Conservation (phyloP, 2,797 vertebrate species). For the Cynodonichthys magdalenae region DNA sequence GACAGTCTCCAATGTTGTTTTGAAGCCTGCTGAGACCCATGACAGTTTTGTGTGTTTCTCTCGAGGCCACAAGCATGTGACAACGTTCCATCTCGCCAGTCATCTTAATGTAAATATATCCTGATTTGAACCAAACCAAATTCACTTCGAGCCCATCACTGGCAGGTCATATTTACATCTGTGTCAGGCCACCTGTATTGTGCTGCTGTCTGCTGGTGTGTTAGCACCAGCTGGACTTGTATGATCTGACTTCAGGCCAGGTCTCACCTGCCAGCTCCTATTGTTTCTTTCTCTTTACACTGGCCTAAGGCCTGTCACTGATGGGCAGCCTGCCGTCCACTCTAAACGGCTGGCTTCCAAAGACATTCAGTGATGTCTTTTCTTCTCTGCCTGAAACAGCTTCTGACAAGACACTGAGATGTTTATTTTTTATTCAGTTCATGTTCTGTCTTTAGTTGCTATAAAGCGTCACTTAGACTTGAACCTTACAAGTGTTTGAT, state of each 20-base stretch:
- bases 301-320: constrained; percentile 77
- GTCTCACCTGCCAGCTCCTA: constrained; percentile 84
- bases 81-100: constrained; percentile 7
- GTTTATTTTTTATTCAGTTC: constrained; percentile 50
- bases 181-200: constrained; percentile 72
- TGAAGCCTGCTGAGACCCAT: neutral
- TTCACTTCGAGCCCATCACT: constrained; percentile 64
- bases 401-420: constrained; percentile 66
- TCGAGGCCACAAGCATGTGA: constrained; percentile 30
- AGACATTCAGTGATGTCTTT: constrained; percentile 60
- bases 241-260: constrained; percentile 81
- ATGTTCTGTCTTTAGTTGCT: constrained; percentile 39
- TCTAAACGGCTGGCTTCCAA: constrained; percentile 75
- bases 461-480: constrained; percentile 4
- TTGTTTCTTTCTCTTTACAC: constrained; percentile 63
- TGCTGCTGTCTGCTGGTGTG: constrained; percentile 65
- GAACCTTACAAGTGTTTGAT: constrained; percentile 5
- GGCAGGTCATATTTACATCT: constrained; percentile 74
- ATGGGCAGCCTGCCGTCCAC: constrained; percentile 71
- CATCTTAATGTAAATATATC: constrained; percentile 54
- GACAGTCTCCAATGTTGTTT: neutral
- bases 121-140: constrained; percentile 56
- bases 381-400: constrained; percentile 58
- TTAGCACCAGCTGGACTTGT: constrained; percentile 79
- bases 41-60: constrained; percentile 10